Evolutionary conservation across 2,888 invertebrate species (phyloP), one percentile per base, ranked within the genome.

Genomic region (Drosophila histrio): DNA sequence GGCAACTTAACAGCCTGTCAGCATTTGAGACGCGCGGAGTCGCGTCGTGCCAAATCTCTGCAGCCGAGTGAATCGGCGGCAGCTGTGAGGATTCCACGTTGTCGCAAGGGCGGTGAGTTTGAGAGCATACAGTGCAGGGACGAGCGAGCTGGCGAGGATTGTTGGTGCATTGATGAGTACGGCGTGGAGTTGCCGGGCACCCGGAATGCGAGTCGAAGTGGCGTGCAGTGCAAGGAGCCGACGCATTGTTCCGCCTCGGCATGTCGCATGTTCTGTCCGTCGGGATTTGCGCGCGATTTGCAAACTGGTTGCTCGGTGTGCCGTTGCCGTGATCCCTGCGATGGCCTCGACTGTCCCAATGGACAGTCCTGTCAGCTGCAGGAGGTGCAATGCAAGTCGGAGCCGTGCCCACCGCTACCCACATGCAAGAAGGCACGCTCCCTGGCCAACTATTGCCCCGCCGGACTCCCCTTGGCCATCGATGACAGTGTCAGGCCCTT

Each of bases 231-330:
- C 26, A 58, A 58, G 28, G 91, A 91, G 43, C 95, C 95, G 0
- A 93, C 94, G 26, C 93, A 95, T 1, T 97, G 97, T 87, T 94
- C 96, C 0, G 96, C 96, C 0, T 96, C 96, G 79, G 95, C 95
- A 0, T 97, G 97, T 87, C 94, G 97, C 38, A 97, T 97, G 97
- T 94, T 96, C 71, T 97, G 97, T 81, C 95, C 96, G 0, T 94
- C 96, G 60, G 97, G 96, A 32, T 97, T 97, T 90, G 94, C 96
- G 72, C 92, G 94, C 47, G 93, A 96, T 83, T 92, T 93, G 38
- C 79, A 92, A 13, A 93, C 93, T 2, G 96, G 97, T 4, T 97
- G 97, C 83, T 95, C 95, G 0, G 92, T 95, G 41, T 97, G 97
- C 91, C 94, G 95, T 87, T 97, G 97, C 85, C 93, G 96, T 5